Conservation (phyloP, 2,113 vertebrate species). For the Sinosuthora webbiana region DNA sequence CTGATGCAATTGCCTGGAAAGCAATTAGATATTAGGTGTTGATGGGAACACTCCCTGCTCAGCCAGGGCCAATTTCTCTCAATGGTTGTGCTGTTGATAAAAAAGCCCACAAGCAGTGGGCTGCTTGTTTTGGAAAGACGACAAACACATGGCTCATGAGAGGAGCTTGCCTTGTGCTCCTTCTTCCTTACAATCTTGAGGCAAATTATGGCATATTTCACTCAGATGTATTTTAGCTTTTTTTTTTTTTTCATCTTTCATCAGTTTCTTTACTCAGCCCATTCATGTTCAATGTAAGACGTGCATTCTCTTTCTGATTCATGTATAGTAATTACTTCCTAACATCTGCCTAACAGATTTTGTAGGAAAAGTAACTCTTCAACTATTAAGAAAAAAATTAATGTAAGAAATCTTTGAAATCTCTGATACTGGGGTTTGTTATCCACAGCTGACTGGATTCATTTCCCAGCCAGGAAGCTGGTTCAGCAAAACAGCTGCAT, state of each 20-base stretch:
- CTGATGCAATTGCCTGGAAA: neutral
- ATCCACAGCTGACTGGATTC: conserved; percentile 65
- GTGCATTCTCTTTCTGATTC: conserved; percentile 62
- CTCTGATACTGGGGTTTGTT: conserved; percentile 56
- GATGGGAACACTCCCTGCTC: neutral
- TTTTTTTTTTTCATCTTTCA: neutral
- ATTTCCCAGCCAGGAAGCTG: conserved; percentile 58
- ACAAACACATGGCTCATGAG: neutral
- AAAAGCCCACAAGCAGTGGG: neutral
- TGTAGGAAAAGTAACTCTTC: conserved; percentile 55
- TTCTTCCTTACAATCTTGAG: neutral
- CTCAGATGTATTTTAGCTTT: neutral
- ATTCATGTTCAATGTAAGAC: neutral
- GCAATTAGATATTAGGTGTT: neutral
- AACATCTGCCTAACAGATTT: conserved; percentile 59
- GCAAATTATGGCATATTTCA: conserved; percentile 20
- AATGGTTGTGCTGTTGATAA: neutral
- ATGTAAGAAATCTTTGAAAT: conserved; percentile 59
- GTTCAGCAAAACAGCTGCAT: conserved; percentile 69
- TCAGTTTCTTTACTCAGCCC: conserved; percentile 18
- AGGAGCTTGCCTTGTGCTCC: neutral
- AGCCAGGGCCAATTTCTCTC: neutral
- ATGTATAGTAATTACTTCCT: conserved; percentile 63
- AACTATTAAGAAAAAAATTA: conserved; percentile 45
- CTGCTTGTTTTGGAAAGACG: neutral